Evolutionary conservation across 2,888 invertebrate species (phyloP), one percentile per base, ranked within the genome.

Genomic region (Agrenia bidenticulata): DNA sequence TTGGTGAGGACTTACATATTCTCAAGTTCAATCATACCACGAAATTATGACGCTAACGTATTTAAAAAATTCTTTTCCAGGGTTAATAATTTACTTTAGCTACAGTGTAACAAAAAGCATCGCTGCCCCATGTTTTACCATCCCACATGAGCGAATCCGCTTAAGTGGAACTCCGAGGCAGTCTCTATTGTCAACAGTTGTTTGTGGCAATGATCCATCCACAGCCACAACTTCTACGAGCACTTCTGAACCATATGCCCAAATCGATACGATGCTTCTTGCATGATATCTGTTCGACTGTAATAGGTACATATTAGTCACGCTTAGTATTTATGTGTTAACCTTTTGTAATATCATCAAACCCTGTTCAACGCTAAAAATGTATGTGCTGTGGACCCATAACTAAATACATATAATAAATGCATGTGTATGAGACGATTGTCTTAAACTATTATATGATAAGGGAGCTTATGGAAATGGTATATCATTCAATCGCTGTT

Each of bases 1-100:
- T 86, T 77, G 86, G 86, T 86, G 80, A 76, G 77, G 63, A 45
- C n/a, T n/a, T n/a, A n/a, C n/a, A n/a, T n/a, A n/a, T n/a, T n/a
- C n/a, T n/a, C n/a, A n/a, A 17, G 2, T 50, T 45, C 7, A 32
- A 63, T 26, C 45, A 13, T 7, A 32, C 17, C 5, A 2, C 39
- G 17, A 19, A 55, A 17, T 55, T 11, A 45, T 17, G 15, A 15
- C 37, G 9, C 41, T 57, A 57, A 41, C 27, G 15, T 19, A 19
- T 24, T 26, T 21, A 11, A 17, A 11, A 13, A 41, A 15, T 49
- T 5, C 19, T 41, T 39, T 41, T 23, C 0, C 51, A 71, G 73
- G 75, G 4, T 45, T 74, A 19, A 74, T 74, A 26, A 73, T 76
- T 19, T 76, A 76, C 67, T 76, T 76, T 53, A 73, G 76, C 53